Base-by-base conservation (phyloP, 2,888 invertebrate genomes). In the Pardosa pseudoannulata region DNA sequence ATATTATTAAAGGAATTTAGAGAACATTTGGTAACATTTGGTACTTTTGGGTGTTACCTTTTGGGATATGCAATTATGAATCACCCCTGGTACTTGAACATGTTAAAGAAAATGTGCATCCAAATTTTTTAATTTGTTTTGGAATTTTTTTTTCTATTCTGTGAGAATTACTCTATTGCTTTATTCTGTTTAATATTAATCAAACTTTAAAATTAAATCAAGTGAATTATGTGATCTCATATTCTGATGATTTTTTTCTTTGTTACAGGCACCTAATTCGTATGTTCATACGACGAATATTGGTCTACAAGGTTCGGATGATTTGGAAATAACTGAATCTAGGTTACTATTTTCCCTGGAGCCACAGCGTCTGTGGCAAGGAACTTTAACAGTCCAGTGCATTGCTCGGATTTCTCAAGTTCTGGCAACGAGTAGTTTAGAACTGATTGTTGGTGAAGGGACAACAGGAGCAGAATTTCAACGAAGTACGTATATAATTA, bases 391-490 rank as follows among this genome's bases (percentile, higher is more conserved):
- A 6, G 76, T 83, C 0, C 71, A 75, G 9, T 83, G 83, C 27
- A 16, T 64, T 3, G 83, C 83, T 11, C 32, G 28, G 2, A 36
- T 83, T 0, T 67, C 76, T 6, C 83, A 72, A 67, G 78, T 78
- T 23, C 78, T 78, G 13, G 76, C 64, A 6, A 67, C 78, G 6
- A 72, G 72, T 29, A 83, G 83, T n/a, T 50, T 78, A 23, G 83
- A 83, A 27, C 65, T 82, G 2, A 78, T 83, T 29, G 67, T 76
- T 0, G 83, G 78, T 5, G 83, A 83, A 67, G 78, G 83, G 1
- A 78, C 71, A n/a, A 70, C 41, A 11, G 76, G 75, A 62, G 75
- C 70, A 16, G 64, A 76, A 11, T 82, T 83, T 36, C 76, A 83
- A 19, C 46, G 83, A 81, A 81, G 81, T 81, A 62, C 56, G 81